phyloP scores from a whole-genome alignment of 1,140 invertebrate species.

The Himalopsyche phryganea region DNA sequence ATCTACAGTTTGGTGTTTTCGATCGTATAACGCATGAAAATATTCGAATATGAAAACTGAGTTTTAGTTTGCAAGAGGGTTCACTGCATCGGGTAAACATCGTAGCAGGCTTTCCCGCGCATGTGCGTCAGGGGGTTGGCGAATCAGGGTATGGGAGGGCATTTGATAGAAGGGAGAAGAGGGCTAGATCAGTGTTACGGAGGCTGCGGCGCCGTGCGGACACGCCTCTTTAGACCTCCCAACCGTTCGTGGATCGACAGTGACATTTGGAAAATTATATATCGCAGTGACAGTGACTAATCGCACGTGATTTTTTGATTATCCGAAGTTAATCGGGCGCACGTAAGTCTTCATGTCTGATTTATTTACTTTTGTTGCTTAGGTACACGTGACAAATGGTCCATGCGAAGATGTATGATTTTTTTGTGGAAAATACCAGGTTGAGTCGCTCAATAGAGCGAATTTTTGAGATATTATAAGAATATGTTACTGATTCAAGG shows the following conservation, averaged over 20 bases:
- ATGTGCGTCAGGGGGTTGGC: slow-evolving; percentile 7
- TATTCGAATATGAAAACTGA: too few species aligned
- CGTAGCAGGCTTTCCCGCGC: background rate
- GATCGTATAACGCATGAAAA: too few species aligned
- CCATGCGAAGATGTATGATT: too few species aligned
- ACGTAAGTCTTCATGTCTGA: slow-evolving; percentile 5
- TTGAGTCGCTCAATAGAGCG: too few species aligned
- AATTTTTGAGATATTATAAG: too few species aligned
- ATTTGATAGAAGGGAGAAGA: background rate
- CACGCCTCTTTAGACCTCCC: slow-evolving; percentile 14
- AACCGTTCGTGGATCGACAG: slow-evolving; percentile 10
- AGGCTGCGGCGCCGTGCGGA: slow-evolving; percentile 28
- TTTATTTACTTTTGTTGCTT: too few species aligned
- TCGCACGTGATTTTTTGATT: slow-evolving; percentile 7
- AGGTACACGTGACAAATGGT: too few species aligned
- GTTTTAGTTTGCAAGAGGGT: too few species aligned
- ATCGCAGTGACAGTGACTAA: background rate
- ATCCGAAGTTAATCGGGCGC: background rate
- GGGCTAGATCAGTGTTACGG: slow-evolving; percentile 24
- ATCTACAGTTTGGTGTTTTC: too few species aligned
- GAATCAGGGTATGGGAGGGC: background rate
- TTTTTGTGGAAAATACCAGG: too few species aligned
- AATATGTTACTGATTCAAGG: too few species aligned
- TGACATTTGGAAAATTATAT: slow-evolving; percentile 20
- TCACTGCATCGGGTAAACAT: slow-evolving; percentile 21